These are phyloP conservation scores for Urocynchramus pylzowi DNA, from an alignment of 2,113 vertebrate species.

Conservation along the genomic window DNA sequence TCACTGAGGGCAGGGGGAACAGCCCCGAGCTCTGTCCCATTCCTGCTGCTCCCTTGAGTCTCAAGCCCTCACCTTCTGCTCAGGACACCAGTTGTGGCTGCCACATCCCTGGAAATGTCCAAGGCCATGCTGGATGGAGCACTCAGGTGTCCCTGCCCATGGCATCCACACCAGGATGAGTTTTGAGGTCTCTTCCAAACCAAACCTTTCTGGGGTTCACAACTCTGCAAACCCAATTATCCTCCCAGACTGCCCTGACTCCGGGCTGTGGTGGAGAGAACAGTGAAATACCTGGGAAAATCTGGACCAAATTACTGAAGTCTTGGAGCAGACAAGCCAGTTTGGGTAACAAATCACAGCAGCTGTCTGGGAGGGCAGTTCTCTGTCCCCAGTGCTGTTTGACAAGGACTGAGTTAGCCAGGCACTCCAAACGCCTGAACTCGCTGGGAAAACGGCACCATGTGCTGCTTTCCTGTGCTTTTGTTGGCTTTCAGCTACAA, in stretches of 20 bases:
- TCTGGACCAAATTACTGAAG: not conserved
- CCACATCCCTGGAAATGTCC: not conserved
- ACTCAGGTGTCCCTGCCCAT: not conserved
- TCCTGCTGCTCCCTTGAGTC: not conserved
- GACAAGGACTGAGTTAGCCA: not conserved
- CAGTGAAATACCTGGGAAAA: not conserved
- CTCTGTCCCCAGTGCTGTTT: not conserved
- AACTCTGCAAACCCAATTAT: accelerated
- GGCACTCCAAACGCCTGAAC: not conserved
- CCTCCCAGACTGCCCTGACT: not conserved
- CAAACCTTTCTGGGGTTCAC: not conserved
- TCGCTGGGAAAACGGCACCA: not conserved
- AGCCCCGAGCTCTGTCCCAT: accelerated
- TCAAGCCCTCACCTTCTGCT: not conserved
- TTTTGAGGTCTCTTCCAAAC: not conserved
- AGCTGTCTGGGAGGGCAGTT: not conserved
- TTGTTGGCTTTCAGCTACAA: not conserved
- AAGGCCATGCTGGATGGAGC: not conserved
- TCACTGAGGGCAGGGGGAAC: not conserved
- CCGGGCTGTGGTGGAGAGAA: accelerated
- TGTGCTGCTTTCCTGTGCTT: not conserved
- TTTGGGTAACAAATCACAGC: not conserved
- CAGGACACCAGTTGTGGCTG: not conserved
- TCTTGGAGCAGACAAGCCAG: not conserved
- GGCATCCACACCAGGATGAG: not conserved